Conservation (phyloP, 2,797 vertebrate species). For the Spea hammondii region DNA sequence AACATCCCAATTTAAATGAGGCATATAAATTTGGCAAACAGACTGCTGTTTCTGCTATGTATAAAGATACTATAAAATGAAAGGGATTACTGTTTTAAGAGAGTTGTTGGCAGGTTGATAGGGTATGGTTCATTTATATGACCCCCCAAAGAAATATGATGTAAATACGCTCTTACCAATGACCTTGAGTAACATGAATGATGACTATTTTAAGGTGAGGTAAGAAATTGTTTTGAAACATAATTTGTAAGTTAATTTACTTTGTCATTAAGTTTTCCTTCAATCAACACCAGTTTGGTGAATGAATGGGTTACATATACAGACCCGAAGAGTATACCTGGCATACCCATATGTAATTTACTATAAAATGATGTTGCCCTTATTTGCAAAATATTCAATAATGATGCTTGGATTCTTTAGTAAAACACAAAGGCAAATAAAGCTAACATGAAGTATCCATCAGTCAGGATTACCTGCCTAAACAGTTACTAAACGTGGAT, state of each 20-base stretch:
- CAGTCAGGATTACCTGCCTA: no score
- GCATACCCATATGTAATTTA: no score
- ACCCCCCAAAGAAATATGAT: slow-evolving; percentile 23
- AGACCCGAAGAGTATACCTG: no score
- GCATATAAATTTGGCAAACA: slow-evolving; percentile 8
- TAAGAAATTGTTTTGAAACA: slow-evolving; percentile 3
- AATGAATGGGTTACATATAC: no score
- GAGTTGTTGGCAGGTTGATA: not conserved
- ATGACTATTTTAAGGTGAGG: slow-evolving; percentile 19
- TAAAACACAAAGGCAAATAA: no score
- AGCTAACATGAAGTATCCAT: no score
- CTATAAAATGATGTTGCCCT: no score
- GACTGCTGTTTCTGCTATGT: not conserved
- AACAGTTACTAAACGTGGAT: no score
- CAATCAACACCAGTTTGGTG: not conserved
- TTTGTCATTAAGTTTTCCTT: not conserved
- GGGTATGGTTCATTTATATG: slow-evolving; percentile 8
- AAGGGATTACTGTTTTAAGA: slow-evolving; percentile 22
- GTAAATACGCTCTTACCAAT: not conserved
- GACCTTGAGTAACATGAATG: slow-evolving; percentile 18
- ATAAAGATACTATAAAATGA: slow-evolving; percentile 12
- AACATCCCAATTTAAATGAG: slow-evolving; percentile 8
- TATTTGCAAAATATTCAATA: no score
- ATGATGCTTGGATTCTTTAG: no score
- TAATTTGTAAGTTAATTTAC: slow-evolving; percentile 8